Conservation (phyloP, 1,140 invertebrate genomes). For the Oncopodura yosiiana region DNA sequence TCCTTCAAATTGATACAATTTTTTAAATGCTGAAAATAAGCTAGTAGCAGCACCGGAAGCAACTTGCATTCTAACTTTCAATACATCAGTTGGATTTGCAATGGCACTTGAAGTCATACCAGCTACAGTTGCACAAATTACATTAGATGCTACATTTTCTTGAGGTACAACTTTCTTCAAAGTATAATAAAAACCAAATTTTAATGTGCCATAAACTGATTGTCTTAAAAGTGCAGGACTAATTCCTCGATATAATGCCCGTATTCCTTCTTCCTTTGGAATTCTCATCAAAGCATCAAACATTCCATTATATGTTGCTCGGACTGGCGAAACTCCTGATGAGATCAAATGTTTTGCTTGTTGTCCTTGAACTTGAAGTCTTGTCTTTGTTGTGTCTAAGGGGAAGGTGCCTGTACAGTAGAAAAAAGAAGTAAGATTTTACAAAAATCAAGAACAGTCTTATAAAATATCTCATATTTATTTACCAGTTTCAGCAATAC, state of each 20-base stretch:
- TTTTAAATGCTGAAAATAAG: constrained; percentile 23
- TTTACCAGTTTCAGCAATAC: constrained; percentile 85
- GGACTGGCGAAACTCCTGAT: constrained; percentile 51
- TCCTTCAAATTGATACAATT: constrained; percentile 50
- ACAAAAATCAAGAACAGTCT: constrained; percentile 20
- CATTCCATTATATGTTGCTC: constrained; percentile 66
- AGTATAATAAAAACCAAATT: constrained; percentile 91
- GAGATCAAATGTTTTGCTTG: constrained; percentile 58
- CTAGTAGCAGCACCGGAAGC: constrained; percentile 13
- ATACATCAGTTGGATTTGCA: constrained; percentile 92
- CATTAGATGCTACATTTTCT: constrained; percentile 67
- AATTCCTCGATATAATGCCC: constrained; percentile 74
- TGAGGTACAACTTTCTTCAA: constrained; percentile 60
- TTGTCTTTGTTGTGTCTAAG: constrained; percentile 89
- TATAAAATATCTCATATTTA: constrained; percentile 20
- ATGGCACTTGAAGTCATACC: constrained; percentile 86
- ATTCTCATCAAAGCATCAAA: constrained; percentile 73
- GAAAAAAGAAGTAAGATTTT: no score
- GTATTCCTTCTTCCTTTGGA: constrained; percentile 66
- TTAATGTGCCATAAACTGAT: constrained; percentile 91
- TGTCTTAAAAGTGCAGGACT: constrained; percentile 82
- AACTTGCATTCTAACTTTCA: constrained; percentile 92
- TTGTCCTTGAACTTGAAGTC: constrained; percentile 90
- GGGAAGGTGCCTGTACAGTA: constrained; percentile 90
- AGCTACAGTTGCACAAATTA: constrained; percentile 71